These are phyloP conservation scores for Zaprionus nigranus DNA, from an alignment of 1,140 invertebrate genomes.

Conservation along the genomic window DNA sequence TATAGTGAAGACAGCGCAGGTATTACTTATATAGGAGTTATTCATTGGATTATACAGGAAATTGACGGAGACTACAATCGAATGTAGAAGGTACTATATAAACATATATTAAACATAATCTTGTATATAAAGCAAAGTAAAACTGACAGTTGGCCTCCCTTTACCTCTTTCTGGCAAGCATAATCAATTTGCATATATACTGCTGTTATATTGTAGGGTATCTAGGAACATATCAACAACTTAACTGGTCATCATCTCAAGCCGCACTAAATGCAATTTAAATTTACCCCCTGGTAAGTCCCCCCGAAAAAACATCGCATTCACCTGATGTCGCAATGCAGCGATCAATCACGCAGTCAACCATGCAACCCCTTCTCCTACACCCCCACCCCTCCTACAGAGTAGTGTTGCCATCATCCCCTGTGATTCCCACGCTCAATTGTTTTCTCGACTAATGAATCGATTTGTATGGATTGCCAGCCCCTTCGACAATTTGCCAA, in stretches of 20 bases:
- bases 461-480: constrained; percentile 40
- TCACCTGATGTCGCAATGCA: background rate
- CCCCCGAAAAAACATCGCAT: background rate
- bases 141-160: too few species aligned
- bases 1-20: too few species aligned
- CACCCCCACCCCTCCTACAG: background rate
- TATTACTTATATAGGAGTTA: too few species aligned
- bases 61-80: too few species aligned
- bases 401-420: background rate
- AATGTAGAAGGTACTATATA: too few species aligned
- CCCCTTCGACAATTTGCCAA: constrained; percentile 16
- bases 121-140: too few species aligned
- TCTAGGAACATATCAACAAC: background rate
- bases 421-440: constrained; percentile 46
- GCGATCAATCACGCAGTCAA: background rate
- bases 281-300: background rate
- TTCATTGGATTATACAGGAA: too few species aligned
- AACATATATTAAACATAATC: too few species aligned
- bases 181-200: too few species aligned
- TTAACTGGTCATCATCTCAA: too few species aligned
- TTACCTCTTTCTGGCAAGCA: too few species aligned
- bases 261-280: background rate
- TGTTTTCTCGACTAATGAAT: constrained; percentile 39
- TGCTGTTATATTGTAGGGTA: background rate
- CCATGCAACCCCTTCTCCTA: too few species aligned